Evolutionary conservation across 1,140 invertebrate genomes (phyloP).

Genomic region (Harpegnathos saltator): DNA sequence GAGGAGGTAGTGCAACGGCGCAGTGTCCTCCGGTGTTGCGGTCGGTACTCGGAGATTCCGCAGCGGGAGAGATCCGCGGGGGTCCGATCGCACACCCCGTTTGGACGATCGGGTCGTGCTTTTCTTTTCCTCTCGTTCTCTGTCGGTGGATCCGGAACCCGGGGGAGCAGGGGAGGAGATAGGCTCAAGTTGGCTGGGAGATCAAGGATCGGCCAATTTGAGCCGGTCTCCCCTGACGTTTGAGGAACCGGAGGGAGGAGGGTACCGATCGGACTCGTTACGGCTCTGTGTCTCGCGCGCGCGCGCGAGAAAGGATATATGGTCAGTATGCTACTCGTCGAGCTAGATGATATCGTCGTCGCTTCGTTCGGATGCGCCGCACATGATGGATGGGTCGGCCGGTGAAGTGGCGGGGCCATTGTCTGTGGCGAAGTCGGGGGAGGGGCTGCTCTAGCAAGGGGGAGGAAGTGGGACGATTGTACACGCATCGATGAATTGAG

Average conservation of each 20-base stretch:
- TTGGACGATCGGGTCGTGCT: constrained; percentile 4
- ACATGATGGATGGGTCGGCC: constrained; percentile 18
- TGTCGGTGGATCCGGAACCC: no score
- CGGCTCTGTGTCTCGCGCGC: no score
- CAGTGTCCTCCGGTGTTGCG: not conserved
- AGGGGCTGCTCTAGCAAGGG: not conserved
- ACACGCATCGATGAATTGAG: constrained; percentile 47
- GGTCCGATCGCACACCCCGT: constrained; percentile 53
- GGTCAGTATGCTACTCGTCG: not conserved
- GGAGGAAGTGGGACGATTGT: constrained; percentile 31
- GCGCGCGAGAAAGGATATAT: no score
- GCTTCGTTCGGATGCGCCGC: constrained; percentile 1
- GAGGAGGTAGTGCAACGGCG: no score
- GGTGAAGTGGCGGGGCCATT: constrained; percentile 2
- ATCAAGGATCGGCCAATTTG: no score
- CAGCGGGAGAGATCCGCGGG: constrained; percentile 64
- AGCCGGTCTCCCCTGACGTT: no score
- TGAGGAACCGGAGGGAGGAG: no score
- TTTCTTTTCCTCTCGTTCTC: not conserved
- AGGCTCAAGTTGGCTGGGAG: no score
- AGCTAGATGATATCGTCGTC: constrained; percentile 1
- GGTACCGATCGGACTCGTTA: no score
- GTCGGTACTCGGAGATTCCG: constrained; percentile 50
- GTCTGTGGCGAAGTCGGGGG: constrained; percentile 12
- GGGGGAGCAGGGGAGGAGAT: no score